Evolutionary conservation across 2,113 vertebrate genomes (phyloP).

Genomic region (Percina caprodes): DNA sequence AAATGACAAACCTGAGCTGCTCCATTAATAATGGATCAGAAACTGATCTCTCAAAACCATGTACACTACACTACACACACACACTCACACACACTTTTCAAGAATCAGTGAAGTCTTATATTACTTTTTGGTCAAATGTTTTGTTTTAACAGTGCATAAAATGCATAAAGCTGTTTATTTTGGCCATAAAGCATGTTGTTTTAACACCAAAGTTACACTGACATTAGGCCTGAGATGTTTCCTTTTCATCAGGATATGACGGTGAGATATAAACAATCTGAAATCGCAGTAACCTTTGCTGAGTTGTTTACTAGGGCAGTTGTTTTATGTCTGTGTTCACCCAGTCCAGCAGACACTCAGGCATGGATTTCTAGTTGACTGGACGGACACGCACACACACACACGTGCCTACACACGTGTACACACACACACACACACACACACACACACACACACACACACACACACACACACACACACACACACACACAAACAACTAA

Average conservation of each 20-base stretch:
- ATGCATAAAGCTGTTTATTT: slow-evolving; percentile 22
- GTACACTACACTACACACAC: not conserved
- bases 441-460: slow-evolving; percentile 29
- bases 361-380: slow-evolving; percentile 53
- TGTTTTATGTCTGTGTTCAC: slow-evolving; percentile 65
- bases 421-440: slow-evolving; percentile 24
- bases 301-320: slow-evolving; percentile 68
- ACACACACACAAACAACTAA: not conserved
- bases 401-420: no score
- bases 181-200: slow-evolving; percentile 31
- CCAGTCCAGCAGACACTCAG: slow-evolving; percentile 48
- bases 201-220: slow-evolving; percentile 54
- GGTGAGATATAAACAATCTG: slow-evolving; percentile 56
- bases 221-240: slow-evolving; percentile 73
- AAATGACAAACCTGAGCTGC: slow-evolving; percentile 26
- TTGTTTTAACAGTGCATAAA: slow-evolving; percentile 17
- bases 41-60: slow-evolving; percentile 20
- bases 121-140: slow-evolving; percentile 11
- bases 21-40: slow-evolving; percentile 33
- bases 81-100: not conserved
- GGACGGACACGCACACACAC: slow-evolving; percentile 16
- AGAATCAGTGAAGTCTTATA: slow-evolving; percentile 7
- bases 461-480: not conserved
- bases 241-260: slow-evolving; percentile 58
- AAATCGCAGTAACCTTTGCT: slow-evolving; percentile 74